Conservation (phyloP, 2,797 vertebrate genomes). For the Siniperca scherzeri region DNA sequence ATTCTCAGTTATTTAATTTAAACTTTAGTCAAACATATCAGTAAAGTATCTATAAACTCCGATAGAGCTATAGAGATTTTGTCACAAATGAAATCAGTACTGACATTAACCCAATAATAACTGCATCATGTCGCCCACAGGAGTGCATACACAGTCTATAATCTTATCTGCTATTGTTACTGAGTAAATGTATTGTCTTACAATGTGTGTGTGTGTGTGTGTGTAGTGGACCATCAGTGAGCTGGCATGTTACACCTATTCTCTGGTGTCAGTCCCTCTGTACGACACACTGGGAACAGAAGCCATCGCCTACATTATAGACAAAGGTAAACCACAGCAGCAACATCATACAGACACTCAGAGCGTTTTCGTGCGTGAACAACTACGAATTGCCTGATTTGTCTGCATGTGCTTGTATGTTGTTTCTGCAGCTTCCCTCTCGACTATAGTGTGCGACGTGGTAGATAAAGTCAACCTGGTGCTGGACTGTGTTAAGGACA, state of each 20-base stretch:
- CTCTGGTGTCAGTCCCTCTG: slow-evolving; percentile 93
- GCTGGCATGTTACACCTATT: slow-evolving; percentile 92
- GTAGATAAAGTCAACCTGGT: slow-evolving; percentile 88
- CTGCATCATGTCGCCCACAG: neutral
- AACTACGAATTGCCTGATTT: neutral
- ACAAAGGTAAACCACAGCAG: slow-evolving; percentile 86
- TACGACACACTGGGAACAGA: slow-evolving; percentile 94
- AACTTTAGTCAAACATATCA: neutral
- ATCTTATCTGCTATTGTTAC: neutral
- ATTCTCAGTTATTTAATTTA: neutral
- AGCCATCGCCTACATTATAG: slow-evolving; percentile 90
- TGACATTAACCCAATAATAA: neutral
- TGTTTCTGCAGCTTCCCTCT: slow-evolving; percentile 73
- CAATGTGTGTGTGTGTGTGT: slow-evolving; percentile 67
- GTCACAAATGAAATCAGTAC: too few species aligned
- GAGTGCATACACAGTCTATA: too few species aligned
- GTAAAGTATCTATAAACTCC: neutral
- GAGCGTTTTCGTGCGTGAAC: neutral
- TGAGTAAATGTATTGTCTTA: neutral
- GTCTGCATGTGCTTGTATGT: neutral
- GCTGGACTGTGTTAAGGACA: slow-evolving; percentile 85
- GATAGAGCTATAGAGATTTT: too few species aligned
- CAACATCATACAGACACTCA: too few species aligned
- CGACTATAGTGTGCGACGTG: slow-evolving; percentile 91
- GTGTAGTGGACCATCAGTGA: slow-evolving; percentile 92